These are phyloP conservation scores for Monochamus saltuarius DNA, from an alignment of 1,140 invertebrate genomes.

Conservation along the genomic window DNA sequence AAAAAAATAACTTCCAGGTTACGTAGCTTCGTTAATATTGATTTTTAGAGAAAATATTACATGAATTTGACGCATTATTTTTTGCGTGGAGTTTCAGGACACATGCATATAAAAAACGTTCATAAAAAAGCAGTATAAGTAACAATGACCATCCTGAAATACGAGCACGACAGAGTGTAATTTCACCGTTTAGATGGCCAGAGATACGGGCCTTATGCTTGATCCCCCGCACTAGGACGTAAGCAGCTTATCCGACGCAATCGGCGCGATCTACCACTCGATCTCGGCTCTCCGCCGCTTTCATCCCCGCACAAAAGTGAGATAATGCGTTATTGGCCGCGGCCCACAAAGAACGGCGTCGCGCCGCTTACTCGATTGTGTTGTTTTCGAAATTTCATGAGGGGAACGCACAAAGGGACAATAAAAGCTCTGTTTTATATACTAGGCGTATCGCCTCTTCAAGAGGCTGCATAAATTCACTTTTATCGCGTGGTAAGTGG, in stretches of 20 bases:
- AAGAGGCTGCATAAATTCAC: too few relatives aligned
- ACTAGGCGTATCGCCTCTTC: background rate
- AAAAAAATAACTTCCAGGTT: too few relatives aligned
- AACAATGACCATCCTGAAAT: too few relatives aligned
- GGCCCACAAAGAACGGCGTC: background rate
- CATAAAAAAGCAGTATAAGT: too few relatives aligned
- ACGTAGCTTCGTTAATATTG: too few relatives aligned
- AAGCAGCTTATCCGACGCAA: slow-evolving; percentile 11
- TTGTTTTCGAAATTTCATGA: slow-evolving; percentile 18
- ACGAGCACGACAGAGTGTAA: slow-evolving; percentile 1
- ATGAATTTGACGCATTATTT: too few relatives aligned
- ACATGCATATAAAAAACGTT: too few relatives aligned
- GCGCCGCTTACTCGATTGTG: slow-evolving; percentile 11
- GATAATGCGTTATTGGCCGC: slow-evolving; percentile 27
- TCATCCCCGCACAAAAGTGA: slow-evolving; percentile 26
- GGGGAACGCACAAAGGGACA: slow-evolving; percentile 11
- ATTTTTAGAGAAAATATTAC: too few relatives aligned
- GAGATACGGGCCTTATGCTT: slow-evolving; percentile 12
- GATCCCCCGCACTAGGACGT: background rate
- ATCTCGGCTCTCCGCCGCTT: slow-evolving; percentile 26
- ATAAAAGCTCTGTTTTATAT: slow-evolving; percentile 22
- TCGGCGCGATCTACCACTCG: slow-evolving; percentile 14
- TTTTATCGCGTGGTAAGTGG: too few relatives aligned
- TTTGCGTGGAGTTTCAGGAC: too few relatives aligned
- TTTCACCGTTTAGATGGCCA: slow-evolving; percentile 13